Evolutionary conservation across 2,113 vertebrate species (phyloP).

Genomic region (Triplophysa tibetana): DNA sequence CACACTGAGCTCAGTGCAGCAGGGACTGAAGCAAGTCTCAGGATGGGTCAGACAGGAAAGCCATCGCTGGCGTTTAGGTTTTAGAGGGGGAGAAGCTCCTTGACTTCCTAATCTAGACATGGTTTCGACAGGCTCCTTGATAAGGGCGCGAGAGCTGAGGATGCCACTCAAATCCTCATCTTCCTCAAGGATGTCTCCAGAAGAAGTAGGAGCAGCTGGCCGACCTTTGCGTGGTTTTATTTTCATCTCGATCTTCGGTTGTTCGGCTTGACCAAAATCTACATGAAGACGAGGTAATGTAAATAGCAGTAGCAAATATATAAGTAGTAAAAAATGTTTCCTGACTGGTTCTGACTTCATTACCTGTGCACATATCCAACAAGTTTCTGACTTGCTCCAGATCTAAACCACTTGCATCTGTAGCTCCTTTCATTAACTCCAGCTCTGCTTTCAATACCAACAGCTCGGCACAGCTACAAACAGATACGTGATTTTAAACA

Average conservation of each 20-base stretch:
- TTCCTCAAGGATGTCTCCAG: conserved; percentile 15
- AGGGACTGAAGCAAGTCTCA: conserved; percentile 70
- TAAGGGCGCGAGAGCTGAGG: conserved; percentile 68
- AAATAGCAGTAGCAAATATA: background rate
- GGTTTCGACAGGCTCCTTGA: conserved; percentile 61
- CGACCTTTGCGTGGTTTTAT: conserved; percentile 79
- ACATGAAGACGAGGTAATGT: conserved; percentile 56
- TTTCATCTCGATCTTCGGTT: conserved; percentile 58
- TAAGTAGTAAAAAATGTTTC: background rate
- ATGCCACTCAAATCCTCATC: conserved; percentile 67
- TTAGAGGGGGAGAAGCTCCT: conserved; percentile 74
- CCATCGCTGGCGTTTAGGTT: conserved; percentile 55
- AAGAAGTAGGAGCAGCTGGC: conserved; percentile 47
- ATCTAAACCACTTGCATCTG: conserved; percentile 75
- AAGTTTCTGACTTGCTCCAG: conserved; percentile 81
- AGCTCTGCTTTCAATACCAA: conserved; percentile 86
- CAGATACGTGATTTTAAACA: background rate
- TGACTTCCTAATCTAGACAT: conserved; percentile 38
- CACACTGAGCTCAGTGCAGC: conserved; percentile 80
- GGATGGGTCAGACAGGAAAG: conserved; percentile 76
- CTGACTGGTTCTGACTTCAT: background rate
- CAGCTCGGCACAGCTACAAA: conserved; percentile 80
- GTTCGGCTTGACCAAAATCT: conserved; percentile 47
- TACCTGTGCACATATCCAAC: conserved; percentile 82
- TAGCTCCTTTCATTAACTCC: conserved; percentile 80